A percentile compares a stretch with the other conserved stretches of the same genome.
phyloP scores from a whole-genome alignment of 1,140 invertebrate genomes.

The Brachionus asplanchnoidis region DNA sequence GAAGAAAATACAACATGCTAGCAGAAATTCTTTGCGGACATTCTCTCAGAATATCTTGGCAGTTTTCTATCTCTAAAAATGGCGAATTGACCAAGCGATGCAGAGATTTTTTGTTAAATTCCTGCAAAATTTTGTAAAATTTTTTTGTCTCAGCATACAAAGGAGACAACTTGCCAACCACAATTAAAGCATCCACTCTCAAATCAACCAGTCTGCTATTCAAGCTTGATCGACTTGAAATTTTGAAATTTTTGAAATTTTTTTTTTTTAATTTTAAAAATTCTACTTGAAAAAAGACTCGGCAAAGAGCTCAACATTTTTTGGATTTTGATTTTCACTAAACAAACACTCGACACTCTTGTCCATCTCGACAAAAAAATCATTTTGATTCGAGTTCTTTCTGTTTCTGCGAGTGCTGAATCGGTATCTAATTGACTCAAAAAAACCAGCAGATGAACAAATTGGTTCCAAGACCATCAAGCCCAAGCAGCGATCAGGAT shows the following conservation, averaged over 20 bases:
- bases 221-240: neutral
- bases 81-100: slow-evolving; percentile 39
- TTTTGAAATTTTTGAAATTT: neutral
- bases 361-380: slow-evolving; percentile 83
- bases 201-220: neutral
- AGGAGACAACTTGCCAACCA: slow-evolving; percentile 28
- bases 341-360: slow-evolving; percentile 57
- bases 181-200: slow-evolving; percentile 21
- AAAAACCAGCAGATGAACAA: slow-evolving; percentile 74
- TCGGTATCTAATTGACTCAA: slow-evolving; percentile 79
- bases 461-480: slow-evolving; percentile 81
- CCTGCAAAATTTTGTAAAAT: slow-evolving; percentile 23
- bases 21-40: neutral
- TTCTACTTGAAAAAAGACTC: slow-evolving; percentile 41
- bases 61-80: slow-evolving; percentile 1
- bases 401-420: slow-evolving; percentile 43
- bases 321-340: slow-evolving; percentile 6
- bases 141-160: neutral
- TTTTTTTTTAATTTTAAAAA: neutral
- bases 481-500: slow-evolving; percentile 70
- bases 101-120: neutral
- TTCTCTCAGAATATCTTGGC: slow-evolving; percentile 5
- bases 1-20: slow-evolving; percentile 26
- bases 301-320: slow-evolving; percentile 41
- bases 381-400: slow-evolving; percentile 56